Conservation (phyloP, 2,113 vertebrate genomes). For the Nycticebus coucang region DNA sequence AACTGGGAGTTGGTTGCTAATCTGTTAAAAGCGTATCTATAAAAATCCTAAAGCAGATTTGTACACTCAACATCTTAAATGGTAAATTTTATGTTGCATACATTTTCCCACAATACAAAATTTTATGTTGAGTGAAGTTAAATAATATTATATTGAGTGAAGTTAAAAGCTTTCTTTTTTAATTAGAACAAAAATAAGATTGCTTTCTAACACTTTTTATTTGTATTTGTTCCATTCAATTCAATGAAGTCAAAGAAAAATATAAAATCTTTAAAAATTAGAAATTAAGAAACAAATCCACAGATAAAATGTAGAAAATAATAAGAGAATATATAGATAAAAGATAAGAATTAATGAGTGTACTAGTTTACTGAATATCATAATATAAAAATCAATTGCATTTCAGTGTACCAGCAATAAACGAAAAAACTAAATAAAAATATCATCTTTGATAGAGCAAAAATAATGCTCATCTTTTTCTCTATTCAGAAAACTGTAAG, state of each 20-base stretch:
- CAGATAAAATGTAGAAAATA: neutral
- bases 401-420: neutral
- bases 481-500: neutral
- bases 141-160: neutral
- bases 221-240: too few relatives aligned
- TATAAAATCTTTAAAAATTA: neutral
- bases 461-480: neutral
- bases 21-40: neutral
- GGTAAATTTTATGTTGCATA: too few relatives aligned
- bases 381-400: neutral
- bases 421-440: neutral
- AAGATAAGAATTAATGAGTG: neutral
- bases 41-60: neutral
- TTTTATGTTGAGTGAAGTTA: too few relatives aligned
- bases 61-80: too few relatives aligned
- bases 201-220: neutral
- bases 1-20: neutral
- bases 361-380: neutral
- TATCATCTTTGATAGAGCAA: too few relatives aligned
- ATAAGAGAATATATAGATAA: neutral
- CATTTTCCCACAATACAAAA: too few relatives aligned
- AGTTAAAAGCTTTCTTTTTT: neutral
- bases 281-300: neutral
- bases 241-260: neutral
- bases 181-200: neutral